Percentiles rank a stretch among this genome's conserved stretches.
Conservation (phyloP, 2,888 invertebrate genomes). For the Tenthredo livida region DNA sequence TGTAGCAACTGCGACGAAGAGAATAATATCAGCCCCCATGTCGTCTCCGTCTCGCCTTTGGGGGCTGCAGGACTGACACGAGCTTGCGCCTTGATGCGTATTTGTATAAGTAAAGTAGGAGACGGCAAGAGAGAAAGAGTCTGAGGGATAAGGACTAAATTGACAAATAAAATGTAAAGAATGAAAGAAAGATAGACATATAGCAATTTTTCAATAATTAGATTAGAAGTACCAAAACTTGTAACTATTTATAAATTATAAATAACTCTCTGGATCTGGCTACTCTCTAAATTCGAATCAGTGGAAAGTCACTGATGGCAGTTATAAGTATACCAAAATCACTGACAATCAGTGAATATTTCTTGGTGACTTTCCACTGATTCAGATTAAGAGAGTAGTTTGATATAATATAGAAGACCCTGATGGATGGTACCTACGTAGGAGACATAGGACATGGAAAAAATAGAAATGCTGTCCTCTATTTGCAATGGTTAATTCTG, state of each 20-base stretch:
- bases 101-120: neutral
- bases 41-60: neutral
- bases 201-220: neutral
- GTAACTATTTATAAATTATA: neutral
- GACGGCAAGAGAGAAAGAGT: neutral
- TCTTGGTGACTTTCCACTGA: no score
- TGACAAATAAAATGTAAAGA: neutral
- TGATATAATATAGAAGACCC: neutral
- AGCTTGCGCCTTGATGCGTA: conserved; percentile 1
- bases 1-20: conserved; percentile 16
- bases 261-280: neutral
- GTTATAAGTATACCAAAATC: no score
- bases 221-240: neutral
- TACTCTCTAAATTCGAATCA: no score
- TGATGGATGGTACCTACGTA: neutral
- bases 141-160: neutral
- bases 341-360: no score
- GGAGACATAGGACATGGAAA: neutral
- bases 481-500: conserved; percentile 3
- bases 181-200: neutral
- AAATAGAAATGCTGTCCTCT: neutral
- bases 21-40: conserved; percentile 26
- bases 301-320: no score
- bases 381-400: no score
- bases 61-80: neutral